Conservation (phyloP, 2,888 invertebrate species). For the Caenorhabditis doughertyi region DNA sequence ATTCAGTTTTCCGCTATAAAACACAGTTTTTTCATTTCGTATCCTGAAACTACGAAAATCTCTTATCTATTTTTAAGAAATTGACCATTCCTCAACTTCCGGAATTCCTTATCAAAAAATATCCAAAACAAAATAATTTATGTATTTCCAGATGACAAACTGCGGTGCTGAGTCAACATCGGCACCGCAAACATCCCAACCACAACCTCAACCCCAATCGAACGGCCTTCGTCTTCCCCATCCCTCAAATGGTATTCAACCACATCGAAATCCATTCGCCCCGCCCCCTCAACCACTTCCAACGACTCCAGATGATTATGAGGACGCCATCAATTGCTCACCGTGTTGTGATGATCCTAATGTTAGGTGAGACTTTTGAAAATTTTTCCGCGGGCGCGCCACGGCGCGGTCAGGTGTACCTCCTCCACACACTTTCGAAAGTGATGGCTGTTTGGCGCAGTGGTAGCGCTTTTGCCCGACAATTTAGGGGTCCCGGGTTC, state of each 20-base stretch:
- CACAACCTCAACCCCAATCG: neutral
- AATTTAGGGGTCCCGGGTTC: too few species aligned
- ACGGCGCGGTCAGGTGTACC: too few species aligned
- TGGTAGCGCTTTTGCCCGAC: too few species aligned
- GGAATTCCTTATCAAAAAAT: too few species aligned
- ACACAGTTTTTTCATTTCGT: too few species aligned
- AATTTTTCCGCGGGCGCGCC: too few species aligned
- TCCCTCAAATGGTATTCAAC: slow-evolving; percentile 6
- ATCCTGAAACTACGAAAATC: too few species aligned
- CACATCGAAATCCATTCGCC: slow-evolving; percentile 56
- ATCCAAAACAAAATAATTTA: neutral
- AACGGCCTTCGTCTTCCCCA: slow-evolving; percentile 8
- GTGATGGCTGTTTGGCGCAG: too few species aligned
- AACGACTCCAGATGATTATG: slow-evolving; percentile 62
- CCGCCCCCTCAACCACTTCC: slow-evolving; percentile 8
- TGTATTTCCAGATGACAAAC: slow-evolving; percentile 33
- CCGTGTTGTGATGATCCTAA: slow-evolving; percentile 78
- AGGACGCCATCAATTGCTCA: slow-evolving; percentile 77
- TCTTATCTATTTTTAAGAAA: too few species aligned
- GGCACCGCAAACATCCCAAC: slow-evolving; percentile 24
- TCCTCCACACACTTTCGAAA: too few species aligned
- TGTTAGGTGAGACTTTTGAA: slow-evolving; percentile 65
- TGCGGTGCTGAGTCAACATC: slow-evolving; percentile 35
- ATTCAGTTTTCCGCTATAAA: too few species aligned
- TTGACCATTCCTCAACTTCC: too few species aligned